A percentile compares a stretch with the other conserved stretches of the same genome.
These are phyloP conservation scores for Acropternis orthonyx DNA, from an alignment of 2,797 vertebrate genomes.

Conservation along the genomic window DNA sequence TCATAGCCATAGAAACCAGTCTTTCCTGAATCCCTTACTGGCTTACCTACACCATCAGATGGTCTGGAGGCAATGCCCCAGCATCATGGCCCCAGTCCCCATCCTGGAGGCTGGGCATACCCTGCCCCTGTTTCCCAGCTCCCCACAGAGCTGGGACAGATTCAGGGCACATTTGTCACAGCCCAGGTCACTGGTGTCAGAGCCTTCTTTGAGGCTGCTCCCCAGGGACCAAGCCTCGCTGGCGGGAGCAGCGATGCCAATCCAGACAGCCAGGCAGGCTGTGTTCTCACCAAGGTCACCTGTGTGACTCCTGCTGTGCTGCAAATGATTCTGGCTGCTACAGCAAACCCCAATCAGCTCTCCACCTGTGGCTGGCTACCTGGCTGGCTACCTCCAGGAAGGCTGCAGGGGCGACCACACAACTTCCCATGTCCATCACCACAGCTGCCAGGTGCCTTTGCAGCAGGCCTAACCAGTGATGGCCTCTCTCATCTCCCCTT, in stretches of 20 bases:
- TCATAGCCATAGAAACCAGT: not conserved
- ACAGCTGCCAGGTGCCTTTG: accelerated
- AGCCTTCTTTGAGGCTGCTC: not conserved
- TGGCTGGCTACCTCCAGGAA: not conserved
- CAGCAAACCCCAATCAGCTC: not conserved
- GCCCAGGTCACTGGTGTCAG: not conserved
- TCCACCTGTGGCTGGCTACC: accelerated
- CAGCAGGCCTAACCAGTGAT: accelerated
- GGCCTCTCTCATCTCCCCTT: not conserved
- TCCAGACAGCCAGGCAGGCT: not conserved
- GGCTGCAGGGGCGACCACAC: not conserved
- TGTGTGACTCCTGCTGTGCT: not conserved
- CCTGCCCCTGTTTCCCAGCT: not conserved
- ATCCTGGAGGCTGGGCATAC: not conserved
- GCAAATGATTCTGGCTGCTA: accelerated
- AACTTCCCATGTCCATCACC: accelerated
- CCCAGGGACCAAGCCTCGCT: not conserved
- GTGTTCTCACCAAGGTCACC: not conserved
- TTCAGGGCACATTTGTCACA: not conserved
- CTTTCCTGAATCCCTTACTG: not conserved
- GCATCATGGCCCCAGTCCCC: not conserved
- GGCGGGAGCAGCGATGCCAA: not conserved
- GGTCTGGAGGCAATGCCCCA: not conserved
- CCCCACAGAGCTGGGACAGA: accelerated
- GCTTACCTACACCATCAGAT: not conserved